A percentile compares a stretch with the other conserved stretches of the same genome.
phyloP scores from a whole-genome alignment of 2,113 vertebrate genomes.

The Oncorhynchus nerka region DNA sequence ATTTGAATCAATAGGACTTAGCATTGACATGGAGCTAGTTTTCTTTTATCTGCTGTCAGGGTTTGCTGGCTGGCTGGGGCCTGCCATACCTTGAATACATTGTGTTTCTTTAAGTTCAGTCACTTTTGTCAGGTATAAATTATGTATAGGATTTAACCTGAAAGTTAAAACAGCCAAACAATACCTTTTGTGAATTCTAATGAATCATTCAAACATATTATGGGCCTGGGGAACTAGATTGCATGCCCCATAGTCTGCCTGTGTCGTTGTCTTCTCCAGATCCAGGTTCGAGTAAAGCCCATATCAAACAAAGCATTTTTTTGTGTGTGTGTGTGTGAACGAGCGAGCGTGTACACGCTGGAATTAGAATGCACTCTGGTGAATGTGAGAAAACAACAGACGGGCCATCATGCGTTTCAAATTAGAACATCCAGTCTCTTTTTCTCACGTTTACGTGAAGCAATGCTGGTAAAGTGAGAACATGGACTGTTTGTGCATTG shows the following conservation, averaged over 20 bases:
- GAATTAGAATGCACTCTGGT: no score
- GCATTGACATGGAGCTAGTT: background rate
- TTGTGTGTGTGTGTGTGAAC: no score
- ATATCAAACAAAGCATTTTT: background rate
- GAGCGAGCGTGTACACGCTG: no score
- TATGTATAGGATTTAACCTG: constrained; percentile 39
- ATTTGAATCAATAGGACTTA: background rate
- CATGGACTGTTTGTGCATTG: no score
- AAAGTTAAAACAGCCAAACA: constrained; percentile 45
- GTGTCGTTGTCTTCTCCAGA: no score
- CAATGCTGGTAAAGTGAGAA: no score
- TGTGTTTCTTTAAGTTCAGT: constrained; percentile 24
- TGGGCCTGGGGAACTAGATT: no score
- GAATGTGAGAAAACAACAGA: background rate
- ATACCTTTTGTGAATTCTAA: constrained; percentile 29
- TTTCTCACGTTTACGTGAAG: no score
- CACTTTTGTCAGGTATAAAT: constrained; percentile 53
- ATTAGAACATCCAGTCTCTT: background rate
- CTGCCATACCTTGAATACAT: background rate
- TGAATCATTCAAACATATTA: no score
- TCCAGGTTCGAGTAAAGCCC: no score
- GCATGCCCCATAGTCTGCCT: no score
- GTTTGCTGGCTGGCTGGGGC: background rate
- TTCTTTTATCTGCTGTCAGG: background rate
- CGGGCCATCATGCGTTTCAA: background rate